Evolutionary conservation across 2,113 vertebrate species (phyloP).

Genomic region (Ahaetulla prasina): DNA sequence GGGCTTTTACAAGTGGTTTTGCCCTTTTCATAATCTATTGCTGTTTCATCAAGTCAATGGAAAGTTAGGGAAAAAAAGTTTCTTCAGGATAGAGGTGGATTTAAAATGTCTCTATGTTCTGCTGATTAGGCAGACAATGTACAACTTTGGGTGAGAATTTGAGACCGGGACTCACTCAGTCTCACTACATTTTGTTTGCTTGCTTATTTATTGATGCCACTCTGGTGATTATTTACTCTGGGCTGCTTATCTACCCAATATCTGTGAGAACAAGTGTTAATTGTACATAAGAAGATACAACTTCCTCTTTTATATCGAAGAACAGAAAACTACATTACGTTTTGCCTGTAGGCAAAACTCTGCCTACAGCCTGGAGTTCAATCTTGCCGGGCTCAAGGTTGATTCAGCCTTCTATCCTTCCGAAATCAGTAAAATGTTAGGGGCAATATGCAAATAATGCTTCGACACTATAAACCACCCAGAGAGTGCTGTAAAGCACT

Average conservation of each 20-base stretch:
- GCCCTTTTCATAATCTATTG: neutral
- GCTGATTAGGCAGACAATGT: neutral
- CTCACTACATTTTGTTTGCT: neutral
- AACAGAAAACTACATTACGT: neutral
- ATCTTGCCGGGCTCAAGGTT: neutral
- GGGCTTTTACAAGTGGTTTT: neutral
- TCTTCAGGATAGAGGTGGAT: neutral
- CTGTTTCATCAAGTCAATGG: neutral
- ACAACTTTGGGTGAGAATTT: neutral
- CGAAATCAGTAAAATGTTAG: neutral
- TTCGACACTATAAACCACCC: neutral
- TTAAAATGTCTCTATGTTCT: neutral
- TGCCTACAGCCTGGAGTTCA: neutral
- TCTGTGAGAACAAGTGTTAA: neutral
- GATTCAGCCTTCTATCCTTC: neutral
- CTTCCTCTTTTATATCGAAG: neutral
- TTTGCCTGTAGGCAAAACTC: neutral
- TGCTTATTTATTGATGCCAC: neutral
- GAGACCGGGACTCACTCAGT: neutral
- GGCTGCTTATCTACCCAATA: neutral
- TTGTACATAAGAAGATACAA: neutral
- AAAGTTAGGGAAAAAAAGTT: neutral
- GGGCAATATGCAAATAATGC: neutral
- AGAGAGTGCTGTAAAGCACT: neutral
- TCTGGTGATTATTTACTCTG: neutral